phyloP scores from a whole-genome alignment of 1,140 invertebrate species.

The Chlorops oryzae region DNA sequence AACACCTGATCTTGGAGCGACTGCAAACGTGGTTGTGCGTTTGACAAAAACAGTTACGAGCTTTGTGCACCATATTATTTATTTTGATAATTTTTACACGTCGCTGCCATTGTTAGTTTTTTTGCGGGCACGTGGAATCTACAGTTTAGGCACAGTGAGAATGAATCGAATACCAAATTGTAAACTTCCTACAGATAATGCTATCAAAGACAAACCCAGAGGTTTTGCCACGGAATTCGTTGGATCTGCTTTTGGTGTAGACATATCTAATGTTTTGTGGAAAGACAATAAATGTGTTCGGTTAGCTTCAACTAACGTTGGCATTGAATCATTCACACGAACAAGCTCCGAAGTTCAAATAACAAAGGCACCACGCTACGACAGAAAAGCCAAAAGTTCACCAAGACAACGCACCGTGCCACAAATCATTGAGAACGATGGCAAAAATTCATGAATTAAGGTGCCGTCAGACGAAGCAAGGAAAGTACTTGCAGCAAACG shows the following conservation, averaged over 20 bases:
- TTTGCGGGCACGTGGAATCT: too few species aligned
- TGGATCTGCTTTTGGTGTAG: slow-evolving; percentile 14
- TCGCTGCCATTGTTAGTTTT: slow-evolving; percentile 4
- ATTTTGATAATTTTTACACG: too few species aligned
- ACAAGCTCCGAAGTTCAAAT: slow-evolving; percentile 6
- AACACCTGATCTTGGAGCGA: too few species aligned
- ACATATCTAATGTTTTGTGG: slow-evolving; percentile 18
- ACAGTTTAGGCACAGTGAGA: neutral
- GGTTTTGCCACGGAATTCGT: slow-evolving; percentile 15
- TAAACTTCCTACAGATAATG: slow-evolving; percentile 7
- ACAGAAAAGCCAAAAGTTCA: slow-evolving; percentile 28
- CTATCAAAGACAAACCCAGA: slow-evolving; percentile 11
- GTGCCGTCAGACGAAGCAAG: too few species aligned
- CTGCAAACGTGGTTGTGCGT: too few species aligned
- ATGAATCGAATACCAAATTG: neutral
- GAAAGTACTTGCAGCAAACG: too few species aligned
- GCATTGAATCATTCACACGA: slow-evolving; percentile 12
- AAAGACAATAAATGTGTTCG: slow-evolving; percentile 14
- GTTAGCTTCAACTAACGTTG: slow-evolving; percentile 15
- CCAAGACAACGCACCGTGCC: too few species aligned
- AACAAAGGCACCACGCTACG: slow-evolving; percentile 9
- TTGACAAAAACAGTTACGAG: too few species aligned
- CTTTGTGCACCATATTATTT: slow-evolving; percentile 16
- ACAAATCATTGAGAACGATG: too few species aligned
- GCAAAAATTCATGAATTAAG: too few species aligned